These are phyloP conservation scores for Loriculus beryllinus DNA, from an alignment of 2,797 vertebrate species.

Conservation along the genomic window DNA sequence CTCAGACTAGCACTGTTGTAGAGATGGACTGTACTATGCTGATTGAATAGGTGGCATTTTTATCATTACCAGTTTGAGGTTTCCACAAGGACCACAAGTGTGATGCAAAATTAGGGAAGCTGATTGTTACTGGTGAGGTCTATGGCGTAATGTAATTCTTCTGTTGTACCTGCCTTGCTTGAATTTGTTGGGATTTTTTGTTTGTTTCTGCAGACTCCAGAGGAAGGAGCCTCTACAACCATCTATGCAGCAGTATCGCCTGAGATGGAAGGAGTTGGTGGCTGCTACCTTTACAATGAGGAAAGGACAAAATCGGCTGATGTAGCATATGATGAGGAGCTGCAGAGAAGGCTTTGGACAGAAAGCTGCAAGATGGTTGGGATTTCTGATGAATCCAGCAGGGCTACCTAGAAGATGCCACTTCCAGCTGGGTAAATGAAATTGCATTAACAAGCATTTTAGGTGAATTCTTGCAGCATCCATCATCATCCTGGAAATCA, in stretches of 20 bases:
- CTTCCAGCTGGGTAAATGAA: not conserved
- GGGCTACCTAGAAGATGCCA: slow-evolving; percentile 5
- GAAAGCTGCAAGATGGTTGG: slow-evolving; percentile 82
- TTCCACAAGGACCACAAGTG: not conserved
- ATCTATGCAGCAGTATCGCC: slow-evolving; percentile 79
- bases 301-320: slow-evolving; percentile 76
- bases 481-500: slow-evolving; percentile 60
- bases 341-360: slow-evolving; percentile 85
- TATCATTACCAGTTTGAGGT: not conserved
- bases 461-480: slow-evolving; percentile 42
- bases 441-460: slow-evolving; percentile 22
- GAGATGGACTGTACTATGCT: not conserved
- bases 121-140: not conserved
- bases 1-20: not conserved
- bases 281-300: slow-evolving; percentile 88
- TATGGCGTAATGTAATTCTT: not conserved
- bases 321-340: slow-evolving; percentile 74
- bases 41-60: not conserved
- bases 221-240: slow-evolving; percentile 84
- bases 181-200: not conserved
- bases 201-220: slow-evolving; percentile 80
- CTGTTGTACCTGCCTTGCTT: not conserved
- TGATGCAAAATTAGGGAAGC: not conserved
- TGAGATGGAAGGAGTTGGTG: slow-evolving; percentile 83
- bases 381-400: slow-evolving; percentile 49